These are phyloP conservation scores for Nannospalax galili DNA, from an alignment of 2,113 vertebrate genomes.

Conservation along the genomic window DNA sequence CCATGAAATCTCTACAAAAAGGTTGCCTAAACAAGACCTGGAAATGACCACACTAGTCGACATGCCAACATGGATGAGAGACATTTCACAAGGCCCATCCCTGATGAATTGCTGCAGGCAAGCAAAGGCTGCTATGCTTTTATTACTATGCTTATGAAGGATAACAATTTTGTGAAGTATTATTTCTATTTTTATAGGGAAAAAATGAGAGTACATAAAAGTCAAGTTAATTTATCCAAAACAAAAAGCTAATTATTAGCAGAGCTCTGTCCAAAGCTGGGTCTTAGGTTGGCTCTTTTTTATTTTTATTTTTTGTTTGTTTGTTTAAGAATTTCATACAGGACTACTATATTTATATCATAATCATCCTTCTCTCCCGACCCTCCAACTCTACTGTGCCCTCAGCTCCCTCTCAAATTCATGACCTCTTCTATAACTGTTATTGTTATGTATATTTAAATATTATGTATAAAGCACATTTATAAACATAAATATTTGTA, in stretches of 20 bases:
- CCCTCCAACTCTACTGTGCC: background rate
- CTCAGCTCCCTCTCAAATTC: background rate
- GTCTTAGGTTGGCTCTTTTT: background rate
- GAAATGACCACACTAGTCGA: too few relatives aligned
- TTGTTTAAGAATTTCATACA: background rate
- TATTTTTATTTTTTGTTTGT: background rate
- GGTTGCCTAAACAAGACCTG: too few relatives aligned
- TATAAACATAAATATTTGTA: background rate
- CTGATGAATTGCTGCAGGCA: too few relatives aligned
- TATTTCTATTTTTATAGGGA: background rate
- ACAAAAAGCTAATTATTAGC: background rate
- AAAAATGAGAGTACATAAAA: slow-evolving; percentile 12
- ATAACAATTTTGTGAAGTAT: background rate
- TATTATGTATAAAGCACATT: background rate
- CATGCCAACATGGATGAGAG: too few relatives aligned
- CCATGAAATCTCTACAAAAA: too few relatives aligned
- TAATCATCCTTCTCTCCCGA: background rate
- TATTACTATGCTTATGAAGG: too few relatives aligned
- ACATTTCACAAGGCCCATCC: too few relatives aligned
- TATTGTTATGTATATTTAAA: background rate
- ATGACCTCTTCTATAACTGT: background rate
- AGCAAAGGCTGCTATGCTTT: too few relatives aligned
- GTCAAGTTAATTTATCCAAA: background rate
- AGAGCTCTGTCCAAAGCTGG: background rate
- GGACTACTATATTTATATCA: background rate